These are phyloP conservation scores for Drosophila buzzatii DNA, from an alignment of 2,888 invertebrate species.

Conservation along the genomic window DNA sequence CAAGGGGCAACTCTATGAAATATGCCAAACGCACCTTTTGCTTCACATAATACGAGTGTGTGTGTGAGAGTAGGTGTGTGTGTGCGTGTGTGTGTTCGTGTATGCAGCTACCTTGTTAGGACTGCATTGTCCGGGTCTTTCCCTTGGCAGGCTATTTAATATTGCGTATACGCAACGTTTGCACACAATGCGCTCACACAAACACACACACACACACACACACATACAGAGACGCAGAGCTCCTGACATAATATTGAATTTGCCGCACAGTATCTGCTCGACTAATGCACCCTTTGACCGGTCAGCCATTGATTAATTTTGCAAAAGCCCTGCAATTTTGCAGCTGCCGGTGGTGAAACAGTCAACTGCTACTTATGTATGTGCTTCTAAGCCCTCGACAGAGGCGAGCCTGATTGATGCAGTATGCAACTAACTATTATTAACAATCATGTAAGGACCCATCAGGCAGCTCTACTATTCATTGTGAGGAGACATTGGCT, in stretches of 20 bases:
- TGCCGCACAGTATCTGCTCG: conserved; percentile 29
- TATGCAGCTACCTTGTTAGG: conserved; percentile 36
- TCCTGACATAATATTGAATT: conserved; percentile 43
- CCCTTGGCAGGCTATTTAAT: conserved; percentile 27
- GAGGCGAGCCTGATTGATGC: conserved; percentile 51
- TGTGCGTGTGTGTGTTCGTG: conserved; percentile 5
- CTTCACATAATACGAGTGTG: conserved; percentile 17
- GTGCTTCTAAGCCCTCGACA: conserved; percentile 21
- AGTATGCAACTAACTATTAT: conserved; percentile 42
- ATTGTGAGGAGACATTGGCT: background rate
- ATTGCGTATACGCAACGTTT: conserved; percentile 58
- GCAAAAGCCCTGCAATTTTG: conserved; percentile 36
- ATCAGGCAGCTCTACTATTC: background rate
- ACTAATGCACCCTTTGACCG: conserved; percentile 57
- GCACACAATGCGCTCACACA: conserved; percentile 42
- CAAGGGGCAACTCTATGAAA: conserved; percentile 29
- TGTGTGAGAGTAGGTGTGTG: conserved; percentile 1
- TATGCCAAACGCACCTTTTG: conserved; percentile 46
- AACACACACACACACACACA: background rate
- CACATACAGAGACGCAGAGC: background rate
- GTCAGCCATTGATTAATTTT: conserved; percentile 64
- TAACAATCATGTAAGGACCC: conserved; percentile 46
- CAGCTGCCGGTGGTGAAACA: conserved; percentile 13
- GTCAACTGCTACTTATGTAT: conserved; percentile 9
- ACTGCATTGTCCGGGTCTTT: conserved; percentile 41